Base-by-base conservation (phyloP, 2,113 vertebrate species). In the Bubo blakistoni region DNA sequence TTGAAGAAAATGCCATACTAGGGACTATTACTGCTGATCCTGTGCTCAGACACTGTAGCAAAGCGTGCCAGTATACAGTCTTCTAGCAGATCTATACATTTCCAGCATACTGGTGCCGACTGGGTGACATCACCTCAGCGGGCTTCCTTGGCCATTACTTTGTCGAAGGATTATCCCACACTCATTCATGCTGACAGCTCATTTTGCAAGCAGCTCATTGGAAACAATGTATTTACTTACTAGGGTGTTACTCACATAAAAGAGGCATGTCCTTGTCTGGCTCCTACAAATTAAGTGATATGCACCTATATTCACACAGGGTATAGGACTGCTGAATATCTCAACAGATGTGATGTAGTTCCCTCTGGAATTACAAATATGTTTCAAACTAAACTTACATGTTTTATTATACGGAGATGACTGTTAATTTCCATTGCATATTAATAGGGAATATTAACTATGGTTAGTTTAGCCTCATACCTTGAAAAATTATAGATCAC, bases 401-500 rank as follows among this genome's bases (percentile, higher is more conserved):
- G 4, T 6, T 66, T 66, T 54, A 61, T 89, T 95, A 73, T 26
- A 86, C 3, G 20, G 30, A 79, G 78, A 70, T 76, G 42, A 83
- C 58, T 59, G 88, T 36, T 76, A 71, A 96, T 94, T 92, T 89
- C 51, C 67, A 89, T 89, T 82, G 84, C 61, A 27, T 63, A 92
- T 89, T 95, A 88, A 82, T 3, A 7, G 34, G 12, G 42, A 89
- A 61, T 82, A 95, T 84, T 91, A 96, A 85, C 84, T 32, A 57
- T 0, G 40, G 86, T 89, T 88, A 86, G 52, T 88, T 91, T 94
- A 95, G 84, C 81, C 63, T 88, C 67, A 69, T 57, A 92, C 71
- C 86, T 90, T 82, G 81, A 92, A 95, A 94, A 96, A 94, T 95
- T 91, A 94, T 13, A 85, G 66, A 49, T 73, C 66, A 54, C 12